Conservation (phyloP, 1,140 invertebrate genomes). For the Limonius californicus region DNA sequence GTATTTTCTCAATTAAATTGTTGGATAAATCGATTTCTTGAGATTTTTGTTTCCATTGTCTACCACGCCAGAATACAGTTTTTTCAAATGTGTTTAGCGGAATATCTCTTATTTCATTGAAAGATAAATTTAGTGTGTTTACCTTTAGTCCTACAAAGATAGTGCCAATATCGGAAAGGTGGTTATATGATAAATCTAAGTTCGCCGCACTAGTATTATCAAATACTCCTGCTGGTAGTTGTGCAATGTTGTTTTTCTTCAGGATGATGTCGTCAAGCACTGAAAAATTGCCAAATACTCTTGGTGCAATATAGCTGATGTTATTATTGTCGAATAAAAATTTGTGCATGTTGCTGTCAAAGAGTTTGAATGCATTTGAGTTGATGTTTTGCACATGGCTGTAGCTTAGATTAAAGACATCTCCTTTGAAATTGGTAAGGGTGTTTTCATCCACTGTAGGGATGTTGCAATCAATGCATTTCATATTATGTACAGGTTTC, state of each 20-base stretch:
- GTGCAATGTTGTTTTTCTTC: background rate
- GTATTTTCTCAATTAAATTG: background rate
- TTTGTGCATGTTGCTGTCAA: background rate
- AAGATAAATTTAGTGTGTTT: background rate
- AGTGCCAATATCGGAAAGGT: background rate
- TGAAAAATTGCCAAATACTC: slow-evolving; percentile 1
- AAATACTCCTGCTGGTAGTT: background rate
- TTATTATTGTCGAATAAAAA: slow-evolving; percentile 5
- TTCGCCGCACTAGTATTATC: background rate
- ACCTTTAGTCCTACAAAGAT: background rate
- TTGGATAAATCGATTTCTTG: background rate
- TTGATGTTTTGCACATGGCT: slow-evolving; percentile 1
- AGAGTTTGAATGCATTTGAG: background rate
- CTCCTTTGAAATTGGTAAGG: background rate
- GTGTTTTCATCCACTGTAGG: background rate
- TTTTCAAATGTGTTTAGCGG: background rate
- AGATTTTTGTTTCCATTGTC: background rate
- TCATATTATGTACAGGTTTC: background rate
- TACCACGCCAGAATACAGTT: background rate
- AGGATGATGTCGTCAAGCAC: background rate
- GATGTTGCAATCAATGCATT: background rate
- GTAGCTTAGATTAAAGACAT: background rate
- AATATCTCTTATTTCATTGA: background rate
- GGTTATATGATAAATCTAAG: slow-evolving; percentile 9
- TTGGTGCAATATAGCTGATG: background rate